These are phyloP conservation scores for Motacilla alba DNA, from an alignment of 2,113 vertebrate species.

Conservation along the genomic window DNA sequence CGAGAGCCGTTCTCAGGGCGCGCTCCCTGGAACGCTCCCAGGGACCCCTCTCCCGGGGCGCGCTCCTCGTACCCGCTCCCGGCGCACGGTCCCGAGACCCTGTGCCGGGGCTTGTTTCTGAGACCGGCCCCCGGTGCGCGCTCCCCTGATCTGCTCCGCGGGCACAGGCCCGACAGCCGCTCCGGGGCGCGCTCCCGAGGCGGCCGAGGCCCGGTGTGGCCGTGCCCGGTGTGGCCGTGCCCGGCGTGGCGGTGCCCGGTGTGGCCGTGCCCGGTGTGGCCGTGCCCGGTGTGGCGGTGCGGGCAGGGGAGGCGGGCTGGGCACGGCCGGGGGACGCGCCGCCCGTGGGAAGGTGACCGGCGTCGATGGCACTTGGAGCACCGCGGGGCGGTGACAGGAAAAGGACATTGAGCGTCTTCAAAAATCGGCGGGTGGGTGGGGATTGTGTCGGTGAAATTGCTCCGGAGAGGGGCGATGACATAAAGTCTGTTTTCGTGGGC, in stretches of 20 bases:
- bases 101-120: neutral
- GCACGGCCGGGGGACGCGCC: neutral
- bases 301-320: neutral
- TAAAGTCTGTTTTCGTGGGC: neutral
- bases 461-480: neutral
- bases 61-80: neutral
- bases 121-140: too few species aligned
- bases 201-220: neutral
- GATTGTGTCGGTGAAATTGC: rapidly evolving
- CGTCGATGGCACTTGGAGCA: rapidly evolving
- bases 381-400: too few species aligned
- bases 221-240: neutral
- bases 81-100: neutral
- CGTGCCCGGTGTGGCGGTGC: neutral
- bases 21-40: too few species aligned
- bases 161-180: neutral
- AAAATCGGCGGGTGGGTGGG: rapidly evolving
- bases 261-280: neutral
- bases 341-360: neutral
- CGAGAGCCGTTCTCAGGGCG: too few species aligned
- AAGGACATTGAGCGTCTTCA: rapidly evolving
- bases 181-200: neutral
- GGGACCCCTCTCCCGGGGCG: too few species aligned
- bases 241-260: too few species aligned
- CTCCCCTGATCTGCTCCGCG: neutral